Evolutionary conservation across 2,888 invertebrate species (phyloP).

Genomic region (Orthosia gothica): DNA sequence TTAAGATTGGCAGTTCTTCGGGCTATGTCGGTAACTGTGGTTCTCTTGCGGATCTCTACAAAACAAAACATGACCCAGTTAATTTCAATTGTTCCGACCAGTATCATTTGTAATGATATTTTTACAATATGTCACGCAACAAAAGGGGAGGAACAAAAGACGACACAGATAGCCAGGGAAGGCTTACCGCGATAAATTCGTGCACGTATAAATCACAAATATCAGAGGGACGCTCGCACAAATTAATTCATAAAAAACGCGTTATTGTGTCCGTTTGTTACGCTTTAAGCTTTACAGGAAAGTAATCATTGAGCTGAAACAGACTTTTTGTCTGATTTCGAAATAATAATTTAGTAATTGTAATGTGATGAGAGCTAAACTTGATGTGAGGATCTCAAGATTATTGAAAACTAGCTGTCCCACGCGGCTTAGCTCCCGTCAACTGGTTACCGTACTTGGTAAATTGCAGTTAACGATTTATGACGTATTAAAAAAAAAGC

Average conservation of each 20-base stretch:
- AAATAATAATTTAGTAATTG: background rate
- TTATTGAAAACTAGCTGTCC: no score
- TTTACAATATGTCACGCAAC: conserved; percentile 60
- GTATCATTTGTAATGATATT: conserved; percentile 49
- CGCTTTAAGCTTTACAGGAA: conserved; percentile 24
- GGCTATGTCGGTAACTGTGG: no score
- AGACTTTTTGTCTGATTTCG: background rate
- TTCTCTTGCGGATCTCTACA: no score
- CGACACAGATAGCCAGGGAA: conserved; percentile 57
- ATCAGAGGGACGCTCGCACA: conserved; percentile 45
- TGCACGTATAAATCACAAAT: conserved; percentile 71
- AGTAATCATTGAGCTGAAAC: conserved; percentile 11
- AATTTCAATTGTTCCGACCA: conserved; percentile 34
- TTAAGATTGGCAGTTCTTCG: no score
- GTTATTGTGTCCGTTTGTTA: conserved; percentile 33
- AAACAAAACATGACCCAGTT: no score
- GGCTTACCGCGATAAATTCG: conserved; percentile 68
- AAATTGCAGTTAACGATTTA: no score
- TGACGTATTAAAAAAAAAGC: no score
- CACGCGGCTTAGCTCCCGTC: no score
- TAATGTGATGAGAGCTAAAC: background rate
- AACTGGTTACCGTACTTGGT: no score
- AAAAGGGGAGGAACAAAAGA: conserved; percentile 63
- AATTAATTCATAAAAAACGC: conserved; percentile 68
- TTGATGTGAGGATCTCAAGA: background rate